Percentiles rank a stretch among this genome's conserved stretches.
Conservation (phyloP, 2,113 vertebrate species). For the Petrocephalus microphthalmus region DNA sequence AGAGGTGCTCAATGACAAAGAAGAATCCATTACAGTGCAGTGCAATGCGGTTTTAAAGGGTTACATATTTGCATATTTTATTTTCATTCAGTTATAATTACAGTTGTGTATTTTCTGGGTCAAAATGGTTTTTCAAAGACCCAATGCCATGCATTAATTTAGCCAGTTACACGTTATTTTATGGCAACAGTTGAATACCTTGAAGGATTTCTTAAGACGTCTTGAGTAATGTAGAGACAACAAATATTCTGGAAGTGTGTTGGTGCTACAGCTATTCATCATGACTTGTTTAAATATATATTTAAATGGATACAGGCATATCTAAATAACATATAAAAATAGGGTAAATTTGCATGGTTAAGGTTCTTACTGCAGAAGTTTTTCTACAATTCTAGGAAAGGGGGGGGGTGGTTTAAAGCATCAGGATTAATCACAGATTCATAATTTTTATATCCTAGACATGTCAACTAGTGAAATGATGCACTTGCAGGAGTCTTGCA, state of each 20-base stretch:
- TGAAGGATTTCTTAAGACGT: not conserved
- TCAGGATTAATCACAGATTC: not conserved
- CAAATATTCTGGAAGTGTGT: not conserved
- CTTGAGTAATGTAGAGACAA: not conserved
- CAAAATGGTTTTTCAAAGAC: not conserved
- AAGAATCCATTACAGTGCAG: not conserved
- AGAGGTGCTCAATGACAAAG: not conserved
- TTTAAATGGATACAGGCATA: not conserved
- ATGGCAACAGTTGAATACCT: not conserved
- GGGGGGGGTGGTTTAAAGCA: not conserved
- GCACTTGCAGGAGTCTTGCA: too few species aligned
- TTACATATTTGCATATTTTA: not conserved
- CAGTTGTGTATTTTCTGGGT: not conserved
- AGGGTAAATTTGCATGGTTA: not conserved
- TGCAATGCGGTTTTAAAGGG: not conserved
- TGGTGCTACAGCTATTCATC: not conserved
- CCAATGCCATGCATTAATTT: not conserved
- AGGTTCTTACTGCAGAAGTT: not conserved
- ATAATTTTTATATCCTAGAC: not conserved
- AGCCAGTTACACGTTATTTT: not conserved
- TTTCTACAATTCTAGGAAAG: not conserved
- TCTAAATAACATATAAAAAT: not conserved
- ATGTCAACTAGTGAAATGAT: not conserved
- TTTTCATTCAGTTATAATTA: not conserved
- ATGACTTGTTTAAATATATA: not conserved